Evolutionary conservation across 2,113 vertebrate genomes (phyloP).

Genomic region (Tautogolabrus adspersus): DNA sequence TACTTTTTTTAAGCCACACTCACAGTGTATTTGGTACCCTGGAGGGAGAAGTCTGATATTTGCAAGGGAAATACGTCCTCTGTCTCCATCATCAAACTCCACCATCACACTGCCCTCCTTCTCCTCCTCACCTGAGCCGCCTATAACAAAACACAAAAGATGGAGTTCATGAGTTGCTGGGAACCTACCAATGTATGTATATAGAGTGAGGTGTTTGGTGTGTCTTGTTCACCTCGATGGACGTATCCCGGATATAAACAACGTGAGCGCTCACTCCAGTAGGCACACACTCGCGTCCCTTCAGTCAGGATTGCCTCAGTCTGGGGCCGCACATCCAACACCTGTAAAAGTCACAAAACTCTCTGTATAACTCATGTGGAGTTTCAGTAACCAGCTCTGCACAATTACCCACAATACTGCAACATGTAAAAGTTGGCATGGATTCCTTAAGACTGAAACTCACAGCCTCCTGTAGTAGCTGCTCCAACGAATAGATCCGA

Average conservation of each 20-base stretch:
- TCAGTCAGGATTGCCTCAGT: slow-evolving; percentile 86
- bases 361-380: background rate
- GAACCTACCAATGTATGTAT: background rate
- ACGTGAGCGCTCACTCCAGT: slow-evolving; percentile 96
- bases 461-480: slow-evolving; percentile 95
- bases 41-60: slow-evolving; percentile 94
- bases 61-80: slow-evolving; percentile 91
- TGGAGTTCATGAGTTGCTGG: background rate
- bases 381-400: background rate
- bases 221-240: slow-evolving; percentile 86
- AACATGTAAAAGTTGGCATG: background rate
- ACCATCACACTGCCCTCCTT: slow-evolving; percentile 91
- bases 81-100: slow-evolving; percentile 97
- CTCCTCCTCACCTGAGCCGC: slow-evolving; percentile 88
- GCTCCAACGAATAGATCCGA: slow-evolving; percentile 94
- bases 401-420: background rate
- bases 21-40: slow-evolving; percentile 95
- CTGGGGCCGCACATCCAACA: slow-evolving; percentile 90
- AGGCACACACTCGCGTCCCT: slow-evolving; percentile 93
- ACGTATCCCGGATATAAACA: slow-evolving; percentile 95
- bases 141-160: slow-evolving; percentile 56
- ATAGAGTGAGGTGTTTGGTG: background rate
- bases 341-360: slow-evolving; percentile 78
- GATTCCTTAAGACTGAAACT: slow-evolving; percentile 63
- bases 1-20: slow-evolving; percentile 60